Conservation (phyloP, 2,888 invertebrate species). For the Cerastoderma edule region DNA sequence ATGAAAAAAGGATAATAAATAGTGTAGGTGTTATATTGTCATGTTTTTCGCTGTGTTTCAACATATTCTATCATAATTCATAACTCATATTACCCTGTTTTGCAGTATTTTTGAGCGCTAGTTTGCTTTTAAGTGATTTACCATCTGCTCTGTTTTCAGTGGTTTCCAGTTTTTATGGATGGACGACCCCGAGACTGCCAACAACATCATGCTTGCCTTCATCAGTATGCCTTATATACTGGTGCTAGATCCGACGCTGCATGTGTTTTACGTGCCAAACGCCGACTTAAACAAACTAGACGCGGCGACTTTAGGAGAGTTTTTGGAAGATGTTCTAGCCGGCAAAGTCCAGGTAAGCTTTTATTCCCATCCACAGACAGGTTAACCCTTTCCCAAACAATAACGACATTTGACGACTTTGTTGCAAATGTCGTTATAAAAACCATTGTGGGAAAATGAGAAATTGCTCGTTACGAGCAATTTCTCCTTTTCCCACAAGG, state of each 20-base stretch:
- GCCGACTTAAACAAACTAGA: constrained; percentile 90
- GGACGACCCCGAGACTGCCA: constrained; percentile 94
- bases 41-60: too few relatives aligned
- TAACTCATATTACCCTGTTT: too few relatives aligned
- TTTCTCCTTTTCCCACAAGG: constrained; percentile 6
- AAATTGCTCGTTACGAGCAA: not conserved
- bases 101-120: too few relatives aligned
- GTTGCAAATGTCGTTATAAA: too few relatives aligned
- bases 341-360: constrained; percentile 89
- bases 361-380: not conserved
- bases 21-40: too few relatives aligned
- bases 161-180: constrained; percentile 98
- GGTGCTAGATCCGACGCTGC: constrained; percentile 95
- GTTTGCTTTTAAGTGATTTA: too few relatives aligned
- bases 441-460: too few relatives aligned
- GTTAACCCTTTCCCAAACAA: too few relatives aligned
- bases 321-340: constrained; percentile 91
- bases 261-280: constrained; percentile 95
- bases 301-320: constrained; percentile 90
- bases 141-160: constrained; percentile 81
- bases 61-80: too few relatives aligned
- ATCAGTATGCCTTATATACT: constrained; percentile 92
- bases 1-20: too few relatives aligned
- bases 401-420: too few relatives aligned
- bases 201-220: constrained; percentile 95